phyloP scores from a whole-genome alignment of 2,797 vertebrate species.

The Ataeniobius toweri region DNA sequence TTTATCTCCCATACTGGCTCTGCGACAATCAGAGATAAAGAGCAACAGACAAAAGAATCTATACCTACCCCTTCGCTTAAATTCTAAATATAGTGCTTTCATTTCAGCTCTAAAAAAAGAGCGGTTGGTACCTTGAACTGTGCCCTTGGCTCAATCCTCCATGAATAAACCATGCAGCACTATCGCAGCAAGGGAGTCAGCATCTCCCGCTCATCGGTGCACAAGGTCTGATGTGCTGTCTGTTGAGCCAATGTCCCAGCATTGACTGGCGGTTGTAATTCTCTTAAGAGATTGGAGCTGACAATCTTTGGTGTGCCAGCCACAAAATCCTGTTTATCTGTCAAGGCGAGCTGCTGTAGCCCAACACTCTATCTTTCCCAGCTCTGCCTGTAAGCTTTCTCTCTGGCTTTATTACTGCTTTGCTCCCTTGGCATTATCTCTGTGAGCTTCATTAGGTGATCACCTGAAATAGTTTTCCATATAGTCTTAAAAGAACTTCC shows the following conservation, averaged over 20 bases:
- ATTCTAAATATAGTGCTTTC: constrained; percentile 33
- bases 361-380: constrained; percentile 44
- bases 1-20: not conserved
- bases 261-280: constrained; percentile 74
- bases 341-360: constrained; percentile 56
- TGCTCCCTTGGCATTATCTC: too few species aligned
- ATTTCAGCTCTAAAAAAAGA: constrained; percentile 11
- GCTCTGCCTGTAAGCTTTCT: constrained; percentile 63
- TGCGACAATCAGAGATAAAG: not conserved
- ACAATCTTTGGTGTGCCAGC: constrained; percentile 74
- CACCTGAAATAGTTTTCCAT: too few species aligned
- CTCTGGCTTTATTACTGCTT: not conserved
- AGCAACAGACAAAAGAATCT: constrained; percentile 27
- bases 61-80: constrained; percentile 5
- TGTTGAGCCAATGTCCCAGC: constrained; percentile 63
- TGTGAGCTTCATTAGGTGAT: too few species aligned
- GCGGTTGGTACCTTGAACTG: constrained; percentile 36
- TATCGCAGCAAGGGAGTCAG: constrained; percentile 52
- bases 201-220: constrained; percentile 50
- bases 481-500: too few species aligned
- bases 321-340: constrained; percentile 81
- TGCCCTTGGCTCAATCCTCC: constrained; percentile 24
- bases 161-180: constrained; percentile 56
- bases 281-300: constrained; percentile 75
- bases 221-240: constrained; percentile 47